Evolutionary conservation across 2,113 vertebrate species (phyloP).

Genomic region (Grus americana): DNA sequence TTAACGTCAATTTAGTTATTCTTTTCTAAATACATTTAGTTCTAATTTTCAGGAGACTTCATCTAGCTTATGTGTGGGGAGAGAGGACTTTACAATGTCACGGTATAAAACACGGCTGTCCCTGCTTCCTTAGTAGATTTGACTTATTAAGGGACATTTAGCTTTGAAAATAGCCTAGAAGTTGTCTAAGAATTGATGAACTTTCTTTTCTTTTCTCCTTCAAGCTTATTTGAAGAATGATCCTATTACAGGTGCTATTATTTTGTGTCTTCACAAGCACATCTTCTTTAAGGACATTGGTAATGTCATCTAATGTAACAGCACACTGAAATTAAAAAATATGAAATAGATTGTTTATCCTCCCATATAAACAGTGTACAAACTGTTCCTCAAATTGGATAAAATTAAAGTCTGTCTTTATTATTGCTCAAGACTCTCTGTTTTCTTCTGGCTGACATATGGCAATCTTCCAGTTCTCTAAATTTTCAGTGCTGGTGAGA

Average conservation of each 20-base stretch:
- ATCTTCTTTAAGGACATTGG: background rate
- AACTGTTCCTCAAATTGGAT: background rate
- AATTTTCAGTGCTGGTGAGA: conserved; percentile 67
- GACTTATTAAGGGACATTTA: background rate
- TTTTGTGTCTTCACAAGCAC: background rate
- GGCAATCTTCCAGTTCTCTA: conserved; percentile 63
- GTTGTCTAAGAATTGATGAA: background rate
- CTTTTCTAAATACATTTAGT: background rate
- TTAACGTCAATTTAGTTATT: background rate
- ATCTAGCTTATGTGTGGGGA: background rate
- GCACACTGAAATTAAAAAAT: background rate
- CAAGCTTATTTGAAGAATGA: background rate
- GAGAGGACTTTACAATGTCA: background rate
- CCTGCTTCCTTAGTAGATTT: background rate
- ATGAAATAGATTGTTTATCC: background rate
- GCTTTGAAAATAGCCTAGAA: background rate
- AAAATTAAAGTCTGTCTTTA: conserved; percentile 46
- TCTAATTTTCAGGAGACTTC: background rate
- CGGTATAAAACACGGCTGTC: background rate
- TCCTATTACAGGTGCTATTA: background rate
- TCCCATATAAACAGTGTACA: background rate
- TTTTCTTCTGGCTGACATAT: conserved; percentile 53
- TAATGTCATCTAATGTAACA: background rate
- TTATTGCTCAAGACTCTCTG: conserved; percentile 10
- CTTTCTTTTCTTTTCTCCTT: background rate